A percentile compares a stretch with the other conserved stretches of the same genome.
Conservation (phyloP, 2,888 invertebrate species). For the Rotaria macrura region DNA sequence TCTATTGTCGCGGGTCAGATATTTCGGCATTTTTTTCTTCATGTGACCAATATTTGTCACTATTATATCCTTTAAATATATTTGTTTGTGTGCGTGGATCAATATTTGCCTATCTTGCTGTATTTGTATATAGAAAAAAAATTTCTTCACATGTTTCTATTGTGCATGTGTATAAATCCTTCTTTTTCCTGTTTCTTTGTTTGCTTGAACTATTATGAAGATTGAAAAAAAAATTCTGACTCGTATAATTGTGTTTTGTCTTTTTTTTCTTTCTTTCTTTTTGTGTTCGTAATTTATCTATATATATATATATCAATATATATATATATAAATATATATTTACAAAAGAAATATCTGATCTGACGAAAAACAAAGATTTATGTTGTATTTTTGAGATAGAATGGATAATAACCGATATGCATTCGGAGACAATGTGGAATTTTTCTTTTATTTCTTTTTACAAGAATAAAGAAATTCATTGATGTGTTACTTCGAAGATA, state of each 20-base stretch:
- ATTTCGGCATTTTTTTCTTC: neutral
- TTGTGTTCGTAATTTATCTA: neutral
- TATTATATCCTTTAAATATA: neutral
- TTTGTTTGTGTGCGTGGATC: neutral
- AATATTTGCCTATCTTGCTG: neutral
- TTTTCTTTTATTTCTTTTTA: neutral
- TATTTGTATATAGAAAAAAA: neutral
- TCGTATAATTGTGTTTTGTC: neutral
- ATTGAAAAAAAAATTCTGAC: neutral
- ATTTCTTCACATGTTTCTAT: neutral
- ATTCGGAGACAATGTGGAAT: no score
- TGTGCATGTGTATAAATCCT: conserved; percentile 1
- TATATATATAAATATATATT: neutral
- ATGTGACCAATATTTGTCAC: neutral
- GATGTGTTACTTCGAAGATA: no score
- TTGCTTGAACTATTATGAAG: neutral
- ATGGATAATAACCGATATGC: no score
- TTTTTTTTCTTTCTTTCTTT: neutral
- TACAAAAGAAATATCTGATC: neutral
- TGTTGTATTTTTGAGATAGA: neutral
- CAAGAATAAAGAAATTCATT: neutral
- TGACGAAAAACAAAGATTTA: neutral
- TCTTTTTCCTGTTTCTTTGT: neutral
- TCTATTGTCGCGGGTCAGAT: conserved; percentile 2
- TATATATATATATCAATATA: neutral